These are phyloP conservation scores for Microtus ochrogaster DNA, from an alignment of 2,113 vertebrate species.

Conservation along the genomic window DNA sequence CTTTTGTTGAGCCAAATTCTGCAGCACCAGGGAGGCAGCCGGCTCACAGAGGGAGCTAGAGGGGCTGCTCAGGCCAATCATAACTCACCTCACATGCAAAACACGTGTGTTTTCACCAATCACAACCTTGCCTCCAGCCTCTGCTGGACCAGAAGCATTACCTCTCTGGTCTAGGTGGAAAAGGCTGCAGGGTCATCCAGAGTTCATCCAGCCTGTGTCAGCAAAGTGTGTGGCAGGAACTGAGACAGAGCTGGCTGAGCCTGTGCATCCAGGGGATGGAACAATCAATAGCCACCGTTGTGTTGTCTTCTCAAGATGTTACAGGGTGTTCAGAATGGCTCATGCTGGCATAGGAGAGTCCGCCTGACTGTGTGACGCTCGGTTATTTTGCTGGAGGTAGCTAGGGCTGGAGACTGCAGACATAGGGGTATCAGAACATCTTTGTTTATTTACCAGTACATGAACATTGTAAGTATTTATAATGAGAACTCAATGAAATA, in stretches of 20 bases:
- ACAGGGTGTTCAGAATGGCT: neutral
- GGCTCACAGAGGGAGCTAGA: neutral
- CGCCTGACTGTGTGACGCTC: neutral
- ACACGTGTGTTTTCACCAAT: neutral
- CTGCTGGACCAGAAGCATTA: neutral
- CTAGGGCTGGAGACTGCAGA: neutral
- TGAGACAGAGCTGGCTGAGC: neutral
- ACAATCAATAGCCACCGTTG: neutral
- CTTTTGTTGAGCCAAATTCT: neutral
- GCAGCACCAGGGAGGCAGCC: neutral
- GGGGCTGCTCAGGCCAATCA: neutral
- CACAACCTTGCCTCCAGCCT: neutral
- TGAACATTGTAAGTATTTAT: neutral
- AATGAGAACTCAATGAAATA: neutral
- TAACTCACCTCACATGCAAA: neutral
- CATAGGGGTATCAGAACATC: neutral
- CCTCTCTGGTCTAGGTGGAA: neutral
- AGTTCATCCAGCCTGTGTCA: neutral
- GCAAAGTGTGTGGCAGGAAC: neutral
- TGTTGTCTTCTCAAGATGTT: neutral
- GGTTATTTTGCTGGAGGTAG: neutral
- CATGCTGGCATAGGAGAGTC: neutral
- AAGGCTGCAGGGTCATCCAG: neutral
- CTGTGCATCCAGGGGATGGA: neutral
- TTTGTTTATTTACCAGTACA: neutral